phyloP scores from a whole-genome alignment of 2,113 vertebrate species.

The Peromyscus polionotus region DNA sequence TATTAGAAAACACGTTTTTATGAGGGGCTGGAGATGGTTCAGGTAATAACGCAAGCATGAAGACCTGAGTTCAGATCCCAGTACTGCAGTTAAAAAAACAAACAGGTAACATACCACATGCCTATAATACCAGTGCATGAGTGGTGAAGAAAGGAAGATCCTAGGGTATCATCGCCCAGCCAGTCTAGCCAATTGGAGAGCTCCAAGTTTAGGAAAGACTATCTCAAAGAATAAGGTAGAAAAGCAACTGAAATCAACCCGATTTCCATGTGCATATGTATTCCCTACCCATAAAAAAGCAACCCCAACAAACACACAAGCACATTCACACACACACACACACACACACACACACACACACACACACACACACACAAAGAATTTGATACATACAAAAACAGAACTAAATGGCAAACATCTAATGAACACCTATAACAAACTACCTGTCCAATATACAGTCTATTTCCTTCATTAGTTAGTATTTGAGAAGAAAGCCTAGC shows the following conservation, averaged over 20 bases:
- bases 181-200: not conserved
- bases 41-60: not conserved
- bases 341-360: too few species aligned
- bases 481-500: constrained; percentile 24
- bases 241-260: not conserved
- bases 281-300: not conserved
- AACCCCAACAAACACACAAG: not conserved
- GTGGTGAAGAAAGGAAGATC: not conserved
- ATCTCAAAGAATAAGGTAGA: not conserved
- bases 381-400: not conserved
- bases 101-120: not conserved
- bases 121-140: not conserved
- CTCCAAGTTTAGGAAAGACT: not conserved
- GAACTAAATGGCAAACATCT: not conserved
- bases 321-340: not conserved
- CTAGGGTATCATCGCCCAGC: not conserved
- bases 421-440: too few species aligned
- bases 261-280: not conserved
- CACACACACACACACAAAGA: too few species aligned
- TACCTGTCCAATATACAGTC: not conserved
- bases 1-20: not conserved
- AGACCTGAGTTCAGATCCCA: not conserved
- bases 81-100: not conserved
- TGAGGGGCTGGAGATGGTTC: not conserved
- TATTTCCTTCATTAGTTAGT: not conserved